These are phyloP conservation scores for Drosophila recens DNA, from an alignment of 2,888 invertebrate genomes.

Conservation along the genomic window DNA sequence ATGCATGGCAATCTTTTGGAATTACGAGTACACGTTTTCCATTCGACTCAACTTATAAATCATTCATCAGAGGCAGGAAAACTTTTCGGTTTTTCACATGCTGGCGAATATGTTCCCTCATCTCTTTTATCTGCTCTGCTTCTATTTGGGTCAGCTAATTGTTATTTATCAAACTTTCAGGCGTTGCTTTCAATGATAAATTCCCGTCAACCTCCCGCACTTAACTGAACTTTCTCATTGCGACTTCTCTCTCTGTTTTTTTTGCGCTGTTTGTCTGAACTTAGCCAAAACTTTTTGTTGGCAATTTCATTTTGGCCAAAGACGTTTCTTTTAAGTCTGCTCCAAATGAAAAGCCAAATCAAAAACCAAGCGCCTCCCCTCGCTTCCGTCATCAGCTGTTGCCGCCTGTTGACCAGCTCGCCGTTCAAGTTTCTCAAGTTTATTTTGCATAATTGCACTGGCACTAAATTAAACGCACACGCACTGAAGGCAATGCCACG, in stretches of 20 bases:
- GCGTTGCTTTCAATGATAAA: slow-evolving; percentile 11
- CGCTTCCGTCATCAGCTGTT: slow-evolving; percentile 22
- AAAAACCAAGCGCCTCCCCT: slow-evolving; percentile 26
- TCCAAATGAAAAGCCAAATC: slow-evolving; percentile 55
- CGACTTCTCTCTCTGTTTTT: slow-evolving; percentile 11
- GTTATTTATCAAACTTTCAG: slow-evolving; percentile 60
- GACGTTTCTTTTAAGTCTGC: slow-evolving; percentile 31
- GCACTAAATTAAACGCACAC: slow-evolving; percentile 74
- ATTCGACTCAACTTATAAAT: slow-evolving; percentile 32
- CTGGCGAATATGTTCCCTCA: not conserved
- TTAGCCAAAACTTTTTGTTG: slow-evolving; percentile 54
- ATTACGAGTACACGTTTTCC: slow-evolving; percentile 11
- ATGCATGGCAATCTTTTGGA: slow-evolving; percentile 1
- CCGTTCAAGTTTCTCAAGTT: slow-evolving; percentile 58
- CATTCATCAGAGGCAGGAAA: slow-evolving; percentile 34
- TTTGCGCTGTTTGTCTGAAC: slow-evolving; percentile 15
- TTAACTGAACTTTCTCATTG: slow-evolving; percentile 52
- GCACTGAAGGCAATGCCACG: slow-evolving; percentile 30
- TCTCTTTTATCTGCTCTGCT: slow-evolving; percentile 32
- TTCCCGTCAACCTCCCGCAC: slow-evolving; percentile 7
- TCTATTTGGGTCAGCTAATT: slow-evolving; percentile 61
- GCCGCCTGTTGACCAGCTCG: slow-evolving; percentile 38
- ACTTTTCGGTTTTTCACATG: slow-evolving; percentile 19
- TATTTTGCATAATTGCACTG: slow-evolving; percentile 77
- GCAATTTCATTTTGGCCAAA: slow-evolving; percentile 60